Evolutionary conservation across 2,113 vertebrate genomes (phyloP), one percentile per base, ranked within the genome.

Genomic region (Megaleporinus macrocephalus): DNA sequence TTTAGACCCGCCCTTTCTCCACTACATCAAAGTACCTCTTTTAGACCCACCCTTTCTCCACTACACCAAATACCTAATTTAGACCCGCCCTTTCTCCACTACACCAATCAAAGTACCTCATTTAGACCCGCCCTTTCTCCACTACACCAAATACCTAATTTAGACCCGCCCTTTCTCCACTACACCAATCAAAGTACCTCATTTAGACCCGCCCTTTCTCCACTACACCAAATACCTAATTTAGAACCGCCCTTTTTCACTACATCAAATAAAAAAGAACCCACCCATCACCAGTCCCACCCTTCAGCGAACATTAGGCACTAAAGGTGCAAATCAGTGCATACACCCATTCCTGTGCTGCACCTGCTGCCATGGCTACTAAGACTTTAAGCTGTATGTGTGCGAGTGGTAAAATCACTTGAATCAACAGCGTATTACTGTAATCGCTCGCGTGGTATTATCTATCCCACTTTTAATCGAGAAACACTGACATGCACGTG

Each of bases 321-420:
- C 69, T 79, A 75, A 13, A 63, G 68, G 73, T 89, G 86, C 36
- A 83, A 89, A 87, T 89, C 77, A 81, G 87, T 22, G 20, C 87
- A 76, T 78, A 59, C 77, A 70, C 63, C 4, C 57, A 36, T 81
- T 78, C 33, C 77, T 61, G 59, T 69, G 65, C 81, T 76, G 80
- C 77, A 79, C 70, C 81, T 75, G 88, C 91, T 90, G 81, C 83
- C 85, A 89, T 85, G 85, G 86, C 74, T 59, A 89, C 87, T 13
- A 41, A 18, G 73, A 83, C 14, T 20, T 62, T 13, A 70, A 72
- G 82, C 53, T 57, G 18, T 22, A 5, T 57, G 1, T n/a, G 53
- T 57, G 53, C 14, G 20, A 33, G 9, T 44, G 66, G 65, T 36
- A 81, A 79, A 55, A 68, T 68, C 30, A 36, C 30, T 36, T 24